phyloP scores from a whole-genome alignment of 35 echinoderm and acorn worm genomes.

The Heliocidaris erythrogramma region DNA sequence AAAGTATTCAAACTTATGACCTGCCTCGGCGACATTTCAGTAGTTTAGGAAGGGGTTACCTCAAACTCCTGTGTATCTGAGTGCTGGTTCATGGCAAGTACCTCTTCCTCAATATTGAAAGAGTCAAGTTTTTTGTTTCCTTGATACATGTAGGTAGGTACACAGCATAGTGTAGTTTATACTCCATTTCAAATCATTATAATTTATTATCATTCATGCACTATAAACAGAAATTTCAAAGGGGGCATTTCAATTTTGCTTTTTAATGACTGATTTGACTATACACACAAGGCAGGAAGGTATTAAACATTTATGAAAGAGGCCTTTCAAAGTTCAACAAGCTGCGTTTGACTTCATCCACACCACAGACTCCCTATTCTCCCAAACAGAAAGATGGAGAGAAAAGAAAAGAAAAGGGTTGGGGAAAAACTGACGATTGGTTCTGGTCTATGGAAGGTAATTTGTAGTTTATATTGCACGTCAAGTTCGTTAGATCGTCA shows the following conservation, averaged over 20 bases:
- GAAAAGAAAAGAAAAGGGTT: neutral
- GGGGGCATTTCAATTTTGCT: neutral
- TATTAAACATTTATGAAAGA: neutral
- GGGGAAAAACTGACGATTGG: neutral
- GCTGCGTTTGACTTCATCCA: neutral
- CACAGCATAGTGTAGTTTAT: too few relatives aligned
- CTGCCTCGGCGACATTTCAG: too few relatives aligned
- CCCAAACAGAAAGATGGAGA: neutral
- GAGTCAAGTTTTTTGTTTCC: too few relatives aligned
- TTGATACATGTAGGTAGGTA: too few relatives aligned
- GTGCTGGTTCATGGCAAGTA: too few relatives aligned
- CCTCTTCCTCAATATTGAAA: too few relatives aligned
- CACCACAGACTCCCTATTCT: neutral
- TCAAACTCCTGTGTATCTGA: too few relatives aligned
- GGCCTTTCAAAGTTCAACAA: neutral
- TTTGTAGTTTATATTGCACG: slow-evolving; percentile 27
- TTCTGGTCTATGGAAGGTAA: neutral
- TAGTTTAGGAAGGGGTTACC: too few relatives aligned
- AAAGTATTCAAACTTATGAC: too few relatives aligned
- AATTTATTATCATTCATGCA: neutral
- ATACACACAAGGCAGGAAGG: neutral
- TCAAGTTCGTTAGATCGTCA: neutral
- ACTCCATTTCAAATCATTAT: neutral
- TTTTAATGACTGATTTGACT: neutral
- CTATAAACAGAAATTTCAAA: neutral